Base-by-base conservation (phyloP, 1,140 invertebrate species). In the Phymastichus coffea region DNA sequence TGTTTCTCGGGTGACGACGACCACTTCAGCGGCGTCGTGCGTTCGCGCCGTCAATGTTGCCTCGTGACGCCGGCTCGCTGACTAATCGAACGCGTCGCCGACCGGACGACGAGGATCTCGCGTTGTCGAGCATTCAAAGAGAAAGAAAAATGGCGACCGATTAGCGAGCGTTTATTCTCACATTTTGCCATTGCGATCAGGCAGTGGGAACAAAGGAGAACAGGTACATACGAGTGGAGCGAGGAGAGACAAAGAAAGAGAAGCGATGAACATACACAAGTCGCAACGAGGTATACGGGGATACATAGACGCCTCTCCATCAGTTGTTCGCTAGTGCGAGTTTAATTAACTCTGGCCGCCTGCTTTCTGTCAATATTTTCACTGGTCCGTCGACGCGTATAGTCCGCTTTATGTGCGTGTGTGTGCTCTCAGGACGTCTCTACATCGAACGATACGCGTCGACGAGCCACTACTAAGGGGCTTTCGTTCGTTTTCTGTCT, bases 361-460 rank as follows among this genome's bases (percentile, higher is more conserved):
- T 73, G 71, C 71, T 74, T 72, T 73, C 66, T 71, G 71, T 74
- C 70, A 74, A 74, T 74, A 74, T 74, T 74, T 74, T 73, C 71
- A 51, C 69, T 69, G 41, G 61, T 65, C 65, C 30, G 37, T 26
- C 22, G 43, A 54, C 43, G 40, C 33, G 22, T 28, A 25, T 6
- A 26, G 47, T 49, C 37, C 30, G 4, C 15, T 57, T 38, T 41
- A 20, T 41, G 30, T 15, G 2, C 26, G 46, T 26, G 22, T 41
- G 19, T 51, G 26, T 58, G 33, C 51, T 35, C 23, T 43, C 38
- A 44, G 20, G 26, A 52, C 28, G 35, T 58, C 35, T 57, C 38
- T 40, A 56, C 40, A 47, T 47, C 28, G 23, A 6, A 22, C 28
- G 53, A 44, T 55, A 43, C 47, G 37, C 19, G 23, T 49, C 46